phyloP scores from a whole-genome alignment of 2,797 vertebrate genomes.

The Geotrypetes seraphini region DNA sequence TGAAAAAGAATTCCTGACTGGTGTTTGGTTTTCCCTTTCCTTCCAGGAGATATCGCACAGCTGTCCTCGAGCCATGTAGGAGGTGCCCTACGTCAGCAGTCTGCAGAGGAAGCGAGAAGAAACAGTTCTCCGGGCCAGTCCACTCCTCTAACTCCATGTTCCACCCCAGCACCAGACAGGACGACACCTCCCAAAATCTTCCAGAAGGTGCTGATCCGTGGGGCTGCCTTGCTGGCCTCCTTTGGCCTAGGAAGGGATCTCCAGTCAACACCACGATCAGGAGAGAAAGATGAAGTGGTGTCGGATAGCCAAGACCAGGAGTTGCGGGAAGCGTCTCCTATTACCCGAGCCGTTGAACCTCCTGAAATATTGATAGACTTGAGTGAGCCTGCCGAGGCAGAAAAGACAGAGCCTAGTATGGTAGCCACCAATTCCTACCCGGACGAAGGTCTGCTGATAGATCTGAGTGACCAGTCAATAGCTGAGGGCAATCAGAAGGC shows the following conservation, averaged over 20 bases:
- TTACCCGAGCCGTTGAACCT: slow-evolving; percentile 27
- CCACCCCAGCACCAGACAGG: too few relatives aligned
- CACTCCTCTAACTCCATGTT: slow-evolving; percentile 1
- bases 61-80: slow-evolving; percentile 25
- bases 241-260: slow-evolving; percentile 68
- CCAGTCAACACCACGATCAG: slow-evolving; percentile 36
- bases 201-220: slow-evolving; percentile 59
- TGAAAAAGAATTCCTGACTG: too few relatives aligned
- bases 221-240: slow-evolving; percentile 66
- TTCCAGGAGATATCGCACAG: slow-evolving; percentile 42
- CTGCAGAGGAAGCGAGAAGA: slow-evolving; percentile 44
- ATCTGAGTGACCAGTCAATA: neutral
- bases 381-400: slow-evolving; percentile 20
- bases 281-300: too few relatives aligned
- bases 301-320: neutral
- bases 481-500: slow-evolving; percentile 4
- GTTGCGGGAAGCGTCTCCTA: slow-evolving; percentile 24
- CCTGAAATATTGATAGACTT: slow-evolving; percentile 31
- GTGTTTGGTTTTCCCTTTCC: too few relatives aligned
- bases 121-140: slow-evolving; percentile 31
- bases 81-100: slow-evolving; percentile 50
- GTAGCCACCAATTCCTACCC: slow-evolving; percentile 41
- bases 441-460: too few relatives aligned
- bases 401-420: slow-evolving; percentile 22
- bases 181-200: slow-evolving; percentile 48